Percentiles rank a stretch among this genome's conserved stretches.
Conservation (phyloP, 1,140 invertebrate genomes). For the Bilobella aurantiaca region DNA sequence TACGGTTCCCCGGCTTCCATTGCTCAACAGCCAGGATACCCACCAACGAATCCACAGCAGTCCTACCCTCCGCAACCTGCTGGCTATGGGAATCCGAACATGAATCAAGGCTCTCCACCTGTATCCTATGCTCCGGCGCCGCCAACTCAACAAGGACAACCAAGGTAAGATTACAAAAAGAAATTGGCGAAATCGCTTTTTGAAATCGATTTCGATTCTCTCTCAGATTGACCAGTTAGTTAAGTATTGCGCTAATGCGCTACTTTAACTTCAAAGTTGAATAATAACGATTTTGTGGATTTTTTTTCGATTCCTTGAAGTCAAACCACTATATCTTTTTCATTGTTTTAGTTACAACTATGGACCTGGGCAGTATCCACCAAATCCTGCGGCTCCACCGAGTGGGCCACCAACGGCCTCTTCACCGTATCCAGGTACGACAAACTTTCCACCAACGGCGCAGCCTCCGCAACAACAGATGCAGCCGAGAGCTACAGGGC, state of each 20-base stretch:
- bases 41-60: background rate
- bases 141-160: background rate
- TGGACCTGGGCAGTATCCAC: background rate
- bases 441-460: too few relatives aligned
- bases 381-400: background rate
- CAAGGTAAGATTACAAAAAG: background rate
- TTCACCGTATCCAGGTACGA: conserved; percentile 1
- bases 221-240: too few relatives aligned
- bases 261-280: too few relatives aligned
- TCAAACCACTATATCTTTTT: background rate
- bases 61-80: background rate
- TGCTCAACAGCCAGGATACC: background rate
- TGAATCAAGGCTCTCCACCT: background rate
- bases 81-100: background rate
- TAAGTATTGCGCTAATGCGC: too few relatives aligned
- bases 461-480: conserved; percentile 15
- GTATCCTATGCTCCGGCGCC: background rate
- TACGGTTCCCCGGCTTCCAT: background rate
- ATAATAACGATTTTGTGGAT: too few relatives aligned
- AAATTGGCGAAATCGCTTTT: too few relatives aligned
- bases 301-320: background rate
- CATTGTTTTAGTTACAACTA: background rate
- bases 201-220: too few relatives aligned
- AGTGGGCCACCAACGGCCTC: background rate
- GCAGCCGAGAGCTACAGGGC: conserved; percentile 13